These are phyloP conservation scores for Drosophila parabipectinata DNA, from an alignment of 1,140 invertebrate species.

Conservation along the genomic window DNA sequence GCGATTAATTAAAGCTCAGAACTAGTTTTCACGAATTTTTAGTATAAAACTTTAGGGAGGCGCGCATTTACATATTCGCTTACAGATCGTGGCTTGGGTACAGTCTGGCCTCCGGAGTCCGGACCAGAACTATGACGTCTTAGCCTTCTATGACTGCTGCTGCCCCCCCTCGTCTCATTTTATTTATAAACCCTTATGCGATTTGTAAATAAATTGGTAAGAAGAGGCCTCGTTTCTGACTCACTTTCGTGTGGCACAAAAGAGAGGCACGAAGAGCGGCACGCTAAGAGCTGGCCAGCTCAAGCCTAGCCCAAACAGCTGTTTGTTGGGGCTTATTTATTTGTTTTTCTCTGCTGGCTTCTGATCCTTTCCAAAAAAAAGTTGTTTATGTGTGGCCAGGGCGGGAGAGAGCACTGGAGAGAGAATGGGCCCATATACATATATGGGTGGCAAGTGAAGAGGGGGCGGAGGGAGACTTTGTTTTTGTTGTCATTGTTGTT, in stretches of 20 bases:
- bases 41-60: neutral
- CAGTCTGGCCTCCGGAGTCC: neutral
- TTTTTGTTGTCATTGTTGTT: constrained; percentile 33
- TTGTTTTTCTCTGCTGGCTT: constrained; percentile 23
- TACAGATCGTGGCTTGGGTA: neutral
- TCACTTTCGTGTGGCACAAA: constrained; percentile 5
- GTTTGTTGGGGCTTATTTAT: constrained; percentile 56
- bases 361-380: constrained; percentile 46
- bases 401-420: neutral
- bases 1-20: constrained; percentile 24
- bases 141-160: constrained; percentile 2
- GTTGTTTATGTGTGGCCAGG: constrained; percentile 32
- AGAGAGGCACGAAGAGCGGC: neutral
- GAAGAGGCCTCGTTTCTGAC: constrained; percentile 21
- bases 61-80: neutral
- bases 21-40: neutral
- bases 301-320: constrained; percentile 75
- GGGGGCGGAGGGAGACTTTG: neutral
- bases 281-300: constrained; percentile 2
- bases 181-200: constrained; percentile 43
- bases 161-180: constrained; percentile 17
- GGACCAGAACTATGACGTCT: constrained; percentile 7
- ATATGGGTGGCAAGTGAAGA: neutral
- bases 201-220: constrained; percentile 25
- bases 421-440: no score